These are phyloP conservation scores for Ceryle rudis DNA, from an alignment of 2,797 vertebrate genomes.

Conservation along the genomic window DNA sequence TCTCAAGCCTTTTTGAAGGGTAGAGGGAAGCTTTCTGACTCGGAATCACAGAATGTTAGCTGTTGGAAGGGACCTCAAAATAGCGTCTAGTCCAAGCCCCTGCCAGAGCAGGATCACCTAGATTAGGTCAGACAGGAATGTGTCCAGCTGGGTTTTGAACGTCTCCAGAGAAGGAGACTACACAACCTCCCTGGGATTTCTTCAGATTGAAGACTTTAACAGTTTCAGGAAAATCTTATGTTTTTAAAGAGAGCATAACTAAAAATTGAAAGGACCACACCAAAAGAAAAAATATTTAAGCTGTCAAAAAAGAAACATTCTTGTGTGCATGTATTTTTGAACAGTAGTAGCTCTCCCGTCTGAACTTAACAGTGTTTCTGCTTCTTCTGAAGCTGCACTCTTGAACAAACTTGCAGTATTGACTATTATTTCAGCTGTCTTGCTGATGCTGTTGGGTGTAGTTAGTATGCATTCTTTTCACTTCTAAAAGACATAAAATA, in stretches of 20 bases:
- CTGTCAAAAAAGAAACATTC: neutral
- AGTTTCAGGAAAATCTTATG: fast-evolving
- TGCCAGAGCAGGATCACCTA: no score
- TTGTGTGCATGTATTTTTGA: neutral
- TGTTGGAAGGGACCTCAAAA: no score
- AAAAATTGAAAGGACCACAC: neutral
- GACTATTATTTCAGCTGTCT: neutral
- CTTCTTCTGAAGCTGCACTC: neutral
- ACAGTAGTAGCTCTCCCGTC: neutral
- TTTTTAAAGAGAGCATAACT: fast-evolving
- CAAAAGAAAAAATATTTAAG: neutral
- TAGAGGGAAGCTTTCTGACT: neutral
- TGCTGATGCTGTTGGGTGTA: neutral
- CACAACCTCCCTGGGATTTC: neutral
- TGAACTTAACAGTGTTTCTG: neutral
- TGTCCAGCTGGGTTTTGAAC: no score
- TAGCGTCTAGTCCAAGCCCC: no score
- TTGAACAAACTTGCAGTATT: neutral
- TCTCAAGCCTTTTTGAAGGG: neutral
- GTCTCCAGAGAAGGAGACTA: no score
- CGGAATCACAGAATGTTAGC: no score
- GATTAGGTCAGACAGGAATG: no score
- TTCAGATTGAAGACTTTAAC: neutral
- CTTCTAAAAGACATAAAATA: neutral
- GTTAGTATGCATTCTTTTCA: neutral